Conservation (phyloP, 2,888 invertebrate genomes). For the Megalurothrips usitatus region DNA sequence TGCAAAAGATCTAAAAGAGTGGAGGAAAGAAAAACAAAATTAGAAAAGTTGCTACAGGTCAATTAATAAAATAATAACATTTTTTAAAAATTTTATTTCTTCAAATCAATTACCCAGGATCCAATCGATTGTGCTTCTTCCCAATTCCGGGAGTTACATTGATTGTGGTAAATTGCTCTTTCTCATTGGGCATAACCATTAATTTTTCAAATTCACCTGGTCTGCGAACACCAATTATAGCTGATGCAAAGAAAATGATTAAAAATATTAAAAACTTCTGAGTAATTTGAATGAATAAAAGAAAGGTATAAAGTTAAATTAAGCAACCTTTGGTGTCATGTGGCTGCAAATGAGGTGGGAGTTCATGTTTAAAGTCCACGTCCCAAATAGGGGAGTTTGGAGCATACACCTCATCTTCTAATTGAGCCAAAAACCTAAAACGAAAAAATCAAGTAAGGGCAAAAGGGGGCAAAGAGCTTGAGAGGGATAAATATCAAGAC, state of each 20-base stretch:
- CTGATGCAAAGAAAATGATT: slow-evolving; percentile 36
- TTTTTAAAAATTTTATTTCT: background rate
- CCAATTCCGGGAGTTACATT: slow-evolving; percentile 57
- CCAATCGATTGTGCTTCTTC: slow-evolving; percentile 28
- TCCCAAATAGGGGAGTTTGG: slow-evolving; percentile 91
- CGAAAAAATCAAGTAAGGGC: background rate
- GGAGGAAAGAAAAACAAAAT: slow-evolving; percentile 11
- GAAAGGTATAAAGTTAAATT: background rate
- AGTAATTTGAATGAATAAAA: background rate
- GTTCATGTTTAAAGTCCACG: slow-evolving; percentile 73
- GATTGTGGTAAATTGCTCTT: slow-evolving; percentile 64
- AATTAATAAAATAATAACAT: background rate
- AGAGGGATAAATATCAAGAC: too few relatives aligned
- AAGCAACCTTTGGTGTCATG: background rate
- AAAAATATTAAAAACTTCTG: background rate
- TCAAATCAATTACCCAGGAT: background rate
- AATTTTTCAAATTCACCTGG: slow-evolving; percentile 64
- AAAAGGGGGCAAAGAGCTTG: background rate
- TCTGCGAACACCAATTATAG: slow-evolving; percentile 35
- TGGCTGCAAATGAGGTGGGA: slow-evolving; percentile 56
- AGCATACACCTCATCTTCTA: slow-evolving; percentile 84
- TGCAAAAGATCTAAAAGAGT: slow-evolving; percentile 28
- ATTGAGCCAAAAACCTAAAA: slow-evolving; percentile 72
- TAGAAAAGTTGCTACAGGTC: slow-evolving; percentile 28
- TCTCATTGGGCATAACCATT: slow-evolving; percentile 57